phyloP scores from a whole-genome alignment of 2,113 vertebrate species.

The Phycodurus eques region DNA sequence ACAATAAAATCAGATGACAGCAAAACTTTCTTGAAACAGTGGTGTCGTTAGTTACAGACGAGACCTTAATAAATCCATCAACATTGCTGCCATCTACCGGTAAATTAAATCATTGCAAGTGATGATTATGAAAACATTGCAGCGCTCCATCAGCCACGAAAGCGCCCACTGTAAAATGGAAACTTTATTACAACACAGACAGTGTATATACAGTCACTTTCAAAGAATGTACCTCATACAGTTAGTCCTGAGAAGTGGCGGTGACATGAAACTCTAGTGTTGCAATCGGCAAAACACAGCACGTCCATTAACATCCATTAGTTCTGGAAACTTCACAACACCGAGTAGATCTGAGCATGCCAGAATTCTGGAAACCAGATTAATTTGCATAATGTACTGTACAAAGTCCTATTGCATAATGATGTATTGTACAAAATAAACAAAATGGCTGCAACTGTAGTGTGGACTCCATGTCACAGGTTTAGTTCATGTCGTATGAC shows the following conservation, averaged over 20 bases:
- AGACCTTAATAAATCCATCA: slow-evolving; percentile 1
- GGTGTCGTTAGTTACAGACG: not conserved
- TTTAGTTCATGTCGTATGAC: slow-evolving; percentile 12
- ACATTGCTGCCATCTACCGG: slow-evolving; percentile 52
- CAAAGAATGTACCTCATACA: slow-evolving; percentile 39
- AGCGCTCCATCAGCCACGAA: not conserved
- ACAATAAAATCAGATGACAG: not conserved
- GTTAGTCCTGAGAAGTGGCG: slow-evolving; percentile 44
- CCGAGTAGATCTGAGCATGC: slow-evolving; percentile 58
- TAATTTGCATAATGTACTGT: slow-evolving; percentile 66
- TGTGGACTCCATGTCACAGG: slow-evolving; percentile 13
- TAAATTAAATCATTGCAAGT: not conserved
- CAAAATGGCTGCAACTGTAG: slow-evolving; percentile 8
- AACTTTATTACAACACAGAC: slow-evolving; percentile 66
- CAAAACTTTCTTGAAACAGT: not conserved
- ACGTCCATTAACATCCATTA: slow-evolving; percentile 46
- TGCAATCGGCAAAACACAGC: slow-evolving; percentile 43
- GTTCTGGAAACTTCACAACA: slow-evolving; percentile 53
- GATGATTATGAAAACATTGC: not conserved
- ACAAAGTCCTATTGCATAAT: slow-evolving; percentile 64
- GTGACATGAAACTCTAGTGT: slow-evolving; percentile 40
- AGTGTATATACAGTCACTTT: slow-evolving; percentile 54
- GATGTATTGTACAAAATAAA: slow-evolving; percentile 52
- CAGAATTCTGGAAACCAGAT: slow-evolving; percentile 39
- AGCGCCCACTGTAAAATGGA: slow-evolving; percentile 38